Percentiles rank a stretch among this genome's conserved stretches.
Conservation (phyloP, 2,888 invertebrate genomes). For the Drosophila dives region DNA sequence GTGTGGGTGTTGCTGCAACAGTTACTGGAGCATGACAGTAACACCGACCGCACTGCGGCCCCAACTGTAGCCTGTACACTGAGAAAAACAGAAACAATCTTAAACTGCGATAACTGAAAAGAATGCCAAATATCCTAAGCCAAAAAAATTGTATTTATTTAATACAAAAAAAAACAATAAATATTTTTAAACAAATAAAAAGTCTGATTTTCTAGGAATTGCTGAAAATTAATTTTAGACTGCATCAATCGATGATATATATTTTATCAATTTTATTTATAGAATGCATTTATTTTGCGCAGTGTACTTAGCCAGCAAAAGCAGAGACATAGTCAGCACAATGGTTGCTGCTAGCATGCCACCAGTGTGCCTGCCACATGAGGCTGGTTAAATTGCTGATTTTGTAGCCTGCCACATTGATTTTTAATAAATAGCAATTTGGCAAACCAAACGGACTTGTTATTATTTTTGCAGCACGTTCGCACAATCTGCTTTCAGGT, state of each 20-base stretch:
- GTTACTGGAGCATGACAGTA: slow-evolving; percentile 63
- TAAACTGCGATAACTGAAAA: not conserved
- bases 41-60: slow-evolving; percentile 55
- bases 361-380: slow-evolving; percentile 28
- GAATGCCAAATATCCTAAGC: not conserved
- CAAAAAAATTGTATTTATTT: not conserved
- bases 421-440: slow-evolving; percentile 79
- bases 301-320: slow-evolving; percentile 31
- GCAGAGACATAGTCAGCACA: slow-evolving; percentile 15
- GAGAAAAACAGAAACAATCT: not conserved
- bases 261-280: not conserved
- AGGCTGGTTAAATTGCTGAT: slow-evolving; percentile 76
- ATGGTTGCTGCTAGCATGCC: slow-evolving; percentile 24
- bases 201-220: accelerated
- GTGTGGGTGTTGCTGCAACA: slow-evolving; percentile 58
- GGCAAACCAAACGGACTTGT: slow-evolving; percentile 63
- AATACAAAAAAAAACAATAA: not conserved
- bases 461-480: slow-evolving; percentile 67
- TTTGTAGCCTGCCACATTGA: slow-evolving; percentile 72
- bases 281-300: too few relatives aligned
- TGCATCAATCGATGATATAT: not conserved
- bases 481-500: slow-evolving; percentile 48
- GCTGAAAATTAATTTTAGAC: too few relatives aligned
- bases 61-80: slow-evolving; percentile 24
- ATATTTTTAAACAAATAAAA: not conserved